These are phyloP conservation scores for Stegodyphus mimosarum DNA, from an alignment of 1,140 invertebrate genomes.

Conservation along the genomic window DNA sequence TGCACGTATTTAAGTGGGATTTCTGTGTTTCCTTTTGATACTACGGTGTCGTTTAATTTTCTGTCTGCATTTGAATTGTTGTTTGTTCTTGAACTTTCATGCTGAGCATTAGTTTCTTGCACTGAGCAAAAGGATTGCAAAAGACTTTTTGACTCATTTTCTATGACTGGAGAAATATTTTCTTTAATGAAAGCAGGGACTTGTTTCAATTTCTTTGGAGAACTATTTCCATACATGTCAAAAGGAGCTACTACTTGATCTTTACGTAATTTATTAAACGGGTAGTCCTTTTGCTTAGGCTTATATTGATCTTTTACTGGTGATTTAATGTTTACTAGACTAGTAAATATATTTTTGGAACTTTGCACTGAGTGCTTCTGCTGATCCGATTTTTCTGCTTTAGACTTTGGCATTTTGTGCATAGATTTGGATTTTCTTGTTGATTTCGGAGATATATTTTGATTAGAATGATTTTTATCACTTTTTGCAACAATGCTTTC, in stretches of 20 bases:
- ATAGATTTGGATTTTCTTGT: conserved; percentile 2
- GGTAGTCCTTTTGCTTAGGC: neutral
- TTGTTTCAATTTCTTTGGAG: conserved; percentile 15
- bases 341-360: conserved; percentile 35
- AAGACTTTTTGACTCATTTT: conserved; percentile 1
- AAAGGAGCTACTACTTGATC: conserved; percentile 2
- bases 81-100: neutral
- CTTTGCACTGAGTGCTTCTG: conserved; percentile 6
- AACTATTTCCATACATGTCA: conserved; percentile 51
- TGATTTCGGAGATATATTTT: neutral
- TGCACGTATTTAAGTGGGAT: conserved; percentile 43
- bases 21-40: neutral
- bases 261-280: neutral
- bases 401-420: conserved; percentile 24
- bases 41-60: neutral
- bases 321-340: conserved; percentile 28
- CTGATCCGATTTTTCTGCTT: conserved; percentile 22
- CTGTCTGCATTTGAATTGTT: neutral
- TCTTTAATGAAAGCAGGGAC: conserved; percentile 30
- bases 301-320: conserved; percentile 19
- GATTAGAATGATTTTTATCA: neutral
- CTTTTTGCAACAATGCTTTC: conserved; percentile 73
- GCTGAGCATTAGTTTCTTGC: neutral
- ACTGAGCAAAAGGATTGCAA: conserved; percentile 24
- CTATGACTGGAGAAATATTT: conserved; percentile 4